A percentile compares a stretch with the other conserved stretches of the same genome.
Conservation (phyloP, 2,888 invertebrate species). For the Atethmia centrago region DNA sequence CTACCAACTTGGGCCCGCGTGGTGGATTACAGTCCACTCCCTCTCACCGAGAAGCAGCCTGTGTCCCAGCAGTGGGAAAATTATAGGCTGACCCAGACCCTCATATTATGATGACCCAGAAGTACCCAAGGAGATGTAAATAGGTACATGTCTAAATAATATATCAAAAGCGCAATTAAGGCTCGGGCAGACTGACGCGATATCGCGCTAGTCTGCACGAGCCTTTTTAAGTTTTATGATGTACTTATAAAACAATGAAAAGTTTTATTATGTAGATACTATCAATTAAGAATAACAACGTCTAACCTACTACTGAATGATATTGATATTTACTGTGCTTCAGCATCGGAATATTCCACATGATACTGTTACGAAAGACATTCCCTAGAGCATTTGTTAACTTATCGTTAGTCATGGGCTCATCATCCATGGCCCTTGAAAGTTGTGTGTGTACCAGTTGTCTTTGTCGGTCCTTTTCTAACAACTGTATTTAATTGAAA, state of each 20-base stretch:
- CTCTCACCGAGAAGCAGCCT: too few relatives aligned
- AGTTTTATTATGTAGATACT: conserved; percentile 13
- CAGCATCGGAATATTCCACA: conserved; percentile 68
- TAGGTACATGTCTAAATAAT: neutral
- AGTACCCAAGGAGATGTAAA: neutral
- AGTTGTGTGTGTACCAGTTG: conserved; percentile 37
- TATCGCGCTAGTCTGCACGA: too few relatives aligned
- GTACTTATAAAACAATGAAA: conserved; percentile 11
- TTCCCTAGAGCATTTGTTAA: conserved; percentile 68
- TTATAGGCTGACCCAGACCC: too few relatives aligned
- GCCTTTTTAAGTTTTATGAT: neutral
- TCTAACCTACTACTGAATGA: conserved; percentile 27
- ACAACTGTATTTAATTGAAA: neutral
- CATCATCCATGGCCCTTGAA: conserved; percentile 34
- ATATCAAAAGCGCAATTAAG: conserved; percentile 6
- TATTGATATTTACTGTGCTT: conserved; percentile 43
- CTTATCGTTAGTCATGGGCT: conserved; percentile 69
- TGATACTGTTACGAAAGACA: conserved; percentile 50
- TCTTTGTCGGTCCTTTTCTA: conserved; percentile 4
- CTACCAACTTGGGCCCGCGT: too few relatives aligned
- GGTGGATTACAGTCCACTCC: too few relatives aligned
- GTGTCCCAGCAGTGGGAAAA: too few relatives aligned
- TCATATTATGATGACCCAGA: too few relatives aligned
- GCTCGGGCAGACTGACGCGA: too few relatives aligned
- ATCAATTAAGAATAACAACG: conserved; percentile 26